A percentile compares a stretch with the other conserved stretches of the same genome.
Evolutionary conservation across 2,888 invertebrate genomes (phyloP).

Genomic region (Pyrrhosoma nymphula): DNA sequence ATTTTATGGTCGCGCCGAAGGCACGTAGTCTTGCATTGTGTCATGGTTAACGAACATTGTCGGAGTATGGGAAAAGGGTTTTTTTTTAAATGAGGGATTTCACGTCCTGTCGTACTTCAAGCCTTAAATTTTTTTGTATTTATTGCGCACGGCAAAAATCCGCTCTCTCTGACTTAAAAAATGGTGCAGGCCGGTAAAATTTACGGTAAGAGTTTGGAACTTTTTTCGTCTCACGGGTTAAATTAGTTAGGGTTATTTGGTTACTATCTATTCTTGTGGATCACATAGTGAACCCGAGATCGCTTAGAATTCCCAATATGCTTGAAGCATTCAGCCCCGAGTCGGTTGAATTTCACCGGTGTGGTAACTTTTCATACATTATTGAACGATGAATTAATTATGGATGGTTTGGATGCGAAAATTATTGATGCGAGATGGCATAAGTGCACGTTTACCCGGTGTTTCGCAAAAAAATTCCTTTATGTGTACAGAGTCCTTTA

Average conservation of each 20-base stretch:
- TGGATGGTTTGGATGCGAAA: too few relatives aligned
- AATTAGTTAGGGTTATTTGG: neutral
- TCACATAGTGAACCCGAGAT: neutral
- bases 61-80: neutral
- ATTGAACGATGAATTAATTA: too few relatives aligned
- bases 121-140: neutral
- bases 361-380: too few relatives aligned
- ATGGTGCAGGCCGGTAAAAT: neutral
- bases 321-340: neutral
- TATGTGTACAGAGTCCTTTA: too few relatives aligned
- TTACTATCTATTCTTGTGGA: neutral
- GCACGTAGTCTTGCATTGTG: constrained; percentile 27
- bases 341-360: too few relatives aligned
- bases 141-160: neutral
- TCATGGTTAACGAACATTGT: constrained; percentile 16
- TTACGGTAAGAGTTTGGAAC: neutral
- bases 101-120: neutral
- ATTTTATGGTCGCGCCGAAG: neutral
- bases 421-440: too few relatives aligned
- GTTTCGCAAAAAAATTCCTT: too few relatives aligned
- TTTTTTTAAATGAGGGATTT: neutral
- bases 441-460: too few relatives aligned
- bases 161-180: neutral
- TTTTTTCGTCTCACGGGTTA: neutral
- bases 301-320: neutral